A percentile compares a stretch with the other conserved stretches of the same genome.
Evolutionary conservation across 2,797 vertebrate species (phyloP).

Genomic region (Darevskia mixta): DNA sequence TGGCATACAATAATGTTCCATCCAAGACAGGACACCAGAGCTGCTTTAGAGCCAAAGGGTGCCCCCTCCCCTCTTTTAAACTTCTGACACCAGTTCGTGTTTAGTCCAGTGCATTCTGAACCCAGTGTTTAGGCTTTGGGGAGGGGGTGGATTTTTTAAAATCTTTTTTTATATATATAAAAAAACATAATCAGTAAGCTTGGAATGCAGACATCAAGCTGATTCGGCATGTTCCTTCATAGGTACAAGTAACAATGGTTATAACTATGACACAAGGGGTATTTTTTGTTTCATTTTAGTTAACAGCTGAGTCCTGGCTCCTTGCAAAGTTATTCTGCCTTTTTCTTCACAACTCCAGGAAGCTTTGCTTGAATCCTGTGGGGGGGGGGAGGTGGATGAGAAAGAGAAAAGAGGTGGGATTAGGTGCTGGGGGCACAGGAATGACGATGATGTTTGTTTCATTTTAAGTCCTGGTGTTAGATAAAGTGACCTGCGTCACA

Average conservation of each 20-base stretch:
- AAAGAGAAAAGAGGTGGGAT: no score
- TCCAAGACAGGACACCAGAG: background rate
- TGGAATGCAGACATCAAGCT: constrained; percentile 69
- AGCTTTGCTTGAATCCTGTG: constrained; percentile 91
- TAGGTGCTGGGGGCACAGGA: background rate
- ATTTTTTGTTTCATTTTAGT: constrained; percentile 33
- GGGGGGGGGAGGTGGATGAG: background rate
- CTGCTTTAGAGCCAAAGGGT: background rate
- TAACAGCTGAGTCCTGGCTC: constrained; percentile 41
- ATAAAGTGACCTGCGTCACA: background rate
- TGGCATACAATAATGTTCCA: background rate
- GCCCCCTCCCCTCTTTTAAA: background rate
- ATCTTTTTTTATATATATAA: background rate
- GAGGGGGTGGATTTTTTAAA: background rate
- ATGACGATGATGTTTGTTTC: no score
- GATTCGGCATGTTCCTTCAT: constrained; percentile 66
- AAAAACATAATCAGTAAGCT: constrained; percentile 54
- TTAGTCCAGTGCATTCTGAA: constrained; percentile 61
- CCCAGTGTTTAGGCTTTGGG: constrained; percentile 59
- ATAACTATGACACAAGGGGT: constrained; percentile 58
- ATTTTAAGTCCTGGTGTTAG: no score
- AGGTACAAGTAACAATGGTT: constrained; percentile 60
- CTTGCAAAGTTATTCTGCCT: constrained; percentile 82
- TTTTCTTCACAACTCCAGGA: constrained; percentile 84
- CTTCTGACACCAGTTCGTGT: constrained; percentile 39